Percentiles rank a stretch among this genome's conserved stretches.
Evolutionary conservation across 1,140 invertebrate genomes (phyloP).

Genomic region (Pseudachorutes palmiensis): DNA sequence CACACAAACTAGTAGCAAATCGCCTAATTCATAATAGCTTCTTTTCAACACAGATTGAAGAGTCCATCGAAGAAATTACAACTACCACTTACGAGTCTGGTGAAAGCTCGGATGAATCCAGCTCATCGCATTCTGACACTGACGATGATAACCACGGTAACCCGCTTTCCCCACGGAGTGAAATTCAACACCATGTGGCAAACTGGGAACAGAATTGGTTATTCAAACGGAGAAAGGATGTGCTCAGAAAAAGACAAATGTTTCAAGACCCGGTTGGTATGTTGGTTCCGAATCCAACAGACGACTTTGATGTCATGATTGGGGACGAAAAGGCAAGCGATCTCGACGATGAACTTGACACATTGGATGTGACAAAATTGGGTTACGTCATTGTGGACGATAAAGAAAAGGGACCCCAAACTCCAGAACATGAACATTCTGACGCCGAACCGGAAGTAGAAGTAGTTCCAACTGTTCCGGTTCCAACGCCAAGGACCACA

Average conservation of each 20-base stretch:
- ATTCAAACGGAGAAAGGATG: neutral
- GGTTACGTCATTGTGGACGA: neutral
- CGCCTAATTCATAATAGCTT: neutral
- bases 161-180: neutral
- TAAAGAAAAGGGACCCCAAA: neutral
- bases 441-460: neutral
- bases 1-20: neutral
- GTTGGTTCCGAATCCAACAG: slow-evolving; percentile 12
- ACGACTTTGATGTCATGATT: slow-evolving; percentile 5
- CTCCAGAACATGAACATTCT: neutral
- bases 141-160: neutral
- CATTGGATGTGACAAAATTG: neutral
- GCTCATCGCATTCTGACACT: neutral
- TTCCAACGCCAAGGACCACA: neutral
- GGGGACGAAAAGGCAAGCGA: slow-evolving; percentile 4
- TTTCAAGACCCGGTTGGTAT: neutral
- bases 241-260: neutral
- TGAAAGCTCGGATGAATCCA: neutral
- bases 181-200: neutral
- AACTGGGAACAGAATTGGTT: slow-evolving; percentile 13
- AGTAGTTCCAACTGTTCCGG: neutral
- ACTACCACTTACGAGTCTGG: neutral
- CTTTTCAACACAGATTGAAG: slow-evolving; percentile 12
- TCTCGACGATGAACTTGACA: neutral
- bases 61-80: slow-evolving; percentile 15